These are phyloP conservation scores for Bucco capensis DNA, from an alignment of 2,113 vertebrate species.

Conservation along the genomic window DNA sequence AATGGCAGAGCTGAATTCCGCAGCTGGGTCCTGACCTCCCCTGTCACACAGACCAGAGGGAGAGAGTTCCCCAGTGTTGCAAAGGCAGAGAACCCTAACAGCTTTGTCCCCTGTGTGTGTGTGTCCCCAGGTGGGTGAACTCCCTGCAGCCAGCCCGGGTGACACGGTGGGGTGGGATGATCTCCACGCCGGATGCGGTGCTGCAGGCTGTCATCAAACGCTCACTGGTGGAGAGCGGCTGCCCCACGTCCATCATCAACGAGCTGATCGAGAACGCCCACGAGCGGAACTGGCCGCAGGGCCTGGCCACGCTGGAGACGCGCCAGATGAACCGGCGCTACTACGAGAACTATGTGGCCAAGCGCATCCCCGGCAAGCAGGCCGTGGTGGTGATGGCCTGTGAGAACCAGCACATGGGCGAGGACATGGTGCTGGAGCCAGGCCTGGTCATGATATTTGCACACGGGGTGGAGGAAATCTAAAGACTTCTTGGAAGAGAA, in stretches of 20 bases:
- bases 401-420: slow-evolving; percentile 98
- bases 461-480: slow-evolving; percentile 93
- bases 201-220: slow-evolving; percentile 97
- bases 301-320: slow-evolving; percentile 94
- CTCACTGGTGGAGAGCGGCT: slow-evolving; percentile 95
- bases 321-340: slow-evolving; percentile 98
- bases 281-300: slow-evolving; percentile 97
- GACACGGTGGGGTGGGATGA: slow-evolving; percentile 98
- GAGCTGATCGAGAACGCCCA: slow-evolving; percentile 98
- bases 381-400: slow-evolving; percentile 98
- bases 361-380: slow-evolving; percentile 96
- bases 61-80: neutral
- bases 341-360: slow-evolving; percentile 99
- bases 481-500: neutral
- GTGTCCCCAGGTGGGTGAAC: slow-evolving; percentile 89
- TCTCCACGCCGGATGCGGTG: slow-evolving; percentile 94
- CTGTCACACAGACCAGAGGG: fast-evolving
- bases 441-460: slow-evolving; percentile 98
- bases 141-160: slow-evolving; percentile 95
- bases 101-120: fast-evolving
- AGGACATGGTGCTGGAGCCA: slow-evolving; percentile 97
- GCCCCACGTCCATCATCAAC: slow-evolving; percentile 91
- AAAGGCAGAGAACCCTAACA: no score
- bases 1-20: fast-evolving
- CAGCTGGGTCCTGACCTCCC: neutral